These are phyloP conservation scores for Sinhomidia bicolor DNA, from an alignment of 2,888 invertebrate genomes.

Conservation along the genomic window DNA sequence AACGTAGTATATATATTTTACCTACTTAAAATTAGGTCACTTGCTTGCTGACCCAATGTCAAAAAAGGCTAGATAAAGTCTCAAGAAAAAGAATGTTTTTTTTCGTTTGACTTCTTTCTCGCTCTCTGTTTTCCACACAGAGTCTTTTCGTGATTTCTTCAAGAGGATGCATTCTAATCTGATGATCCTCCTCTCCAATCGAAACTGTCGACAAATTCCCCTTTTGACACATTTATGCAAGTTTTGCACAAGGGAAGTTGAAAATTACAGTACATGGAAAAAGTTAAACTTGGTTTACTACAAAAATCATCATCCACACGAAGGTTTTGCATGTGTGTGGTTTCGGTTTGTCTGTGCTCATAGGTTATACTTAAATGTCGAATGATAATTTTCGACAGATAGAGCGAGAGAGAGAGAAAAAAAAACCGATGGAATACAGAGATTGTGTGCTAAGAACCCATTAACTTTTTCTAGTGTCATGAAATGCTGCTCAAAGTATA, in stretches of 20 bases:
- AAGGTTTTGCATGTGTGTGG: conserved; percentile 71
- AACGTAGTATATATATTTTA: too few relatives aligned
- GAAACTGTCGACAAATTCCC: conserved; percentile 32
- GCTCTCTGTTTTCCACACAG: not conserved
- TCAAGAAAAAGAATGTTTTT: too few relatives aligned
- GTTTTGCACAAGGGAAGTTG: conserved; percentile 54
- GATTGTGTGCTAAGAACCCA: conserved; percentile 65
- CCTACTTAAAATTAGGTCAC: too few relatives aligned
- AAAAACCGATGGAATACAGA: conserved; percentile 44
- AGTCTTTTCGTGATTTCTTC: not conserved
- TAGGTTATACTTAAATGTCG: not conserved
- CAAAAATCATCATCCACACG: conserved; percentile 48
- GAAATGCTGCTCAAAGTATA: conserved; percentile 56
- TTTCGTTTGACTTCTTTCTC: too few relatives aligned
- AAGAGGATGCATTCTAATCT: not conserved
- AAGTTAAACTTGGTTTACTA: conserved; percentile 39
- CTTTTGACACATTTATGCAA: not conserved
- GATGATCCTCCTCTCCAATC: not conserved
- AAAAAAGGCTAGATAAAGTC: too few relatives aligned
- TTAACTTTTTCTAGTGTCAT: conserved; percentile 68
- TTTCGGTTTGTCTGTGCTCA: too few relatives aligned
- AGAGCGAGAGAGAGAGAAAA: not conserved
- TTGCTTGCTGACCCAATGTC: too few relatives aligned
- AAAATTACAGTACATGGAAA: conserved; percentile 55
- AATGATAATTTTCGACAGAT: conserved; percentile 14